phyloP scores from a whole-genome alignment of 1,140 invertebrate genomes.

The Vollenhovia emeryi region DNA sequence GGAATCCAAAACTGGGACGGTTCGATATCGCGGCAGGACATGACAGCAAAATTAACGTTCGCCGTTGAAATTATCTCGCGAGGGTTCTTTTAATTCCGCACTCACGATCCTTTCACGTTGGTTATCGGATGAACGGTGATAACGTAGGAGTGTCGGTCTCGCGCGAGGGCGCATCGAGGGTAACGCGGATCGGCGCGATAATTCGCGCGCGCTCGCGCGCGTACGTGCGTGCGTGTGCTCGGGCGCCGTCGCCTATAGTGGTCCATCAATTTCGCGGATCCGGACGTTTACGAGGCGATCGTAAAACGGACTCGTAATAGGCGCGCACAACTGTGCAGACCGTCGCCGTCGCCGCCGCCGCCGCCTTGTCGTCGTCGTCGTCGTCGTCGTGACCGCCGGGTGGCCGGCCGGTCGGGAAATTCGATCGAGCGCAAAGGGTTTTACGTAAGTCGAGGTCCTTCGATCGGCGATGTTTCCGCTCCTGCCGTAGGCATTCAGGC shows the following conservation, averaged over 20 bases:
- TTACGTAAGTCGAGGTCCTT: conserved; percentile 72
- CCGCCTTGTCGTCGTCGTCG: neutral
- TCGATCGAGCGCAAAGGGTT: conserved; percentile 75
- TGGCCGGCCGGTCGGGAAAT: conserved; percentile 70
- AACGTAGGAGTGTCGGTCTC: neutral
- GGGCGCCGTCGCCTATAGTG: conserved; percentile 69
- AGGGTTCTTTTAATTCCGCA: conserved; percentile 2
- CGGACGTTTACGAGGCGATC: conserved; percentile 81
- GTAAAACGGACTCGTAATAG: conserved; percentile 76
- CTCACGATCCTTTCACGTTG: neutral
- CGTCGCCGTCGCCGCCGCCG: conserved; percentile 15
- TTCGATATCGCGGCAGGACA: neutral
- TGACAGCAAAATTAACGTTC: neutral
- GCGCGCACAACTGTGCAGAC: conserved; percentile 56
- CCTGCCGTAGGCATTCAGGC: neutral
- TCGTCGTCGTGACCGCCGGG: neutral
- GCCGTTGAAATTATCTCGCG: neutral
- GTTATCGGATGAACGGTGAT: neutral
- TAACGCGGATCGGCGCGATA: conserved; percentile 13
- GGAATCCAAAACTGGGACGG: neutral
- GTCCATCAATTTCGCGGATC: conserved; percentile 79
- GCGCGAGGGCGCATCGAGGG: conserved; percentile 4
- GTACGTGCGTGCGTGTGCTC: neutral
- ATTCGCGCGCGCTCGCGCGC: neutral
- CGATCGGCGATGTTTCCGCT: conserved; percentile 37